Evolutionary conservation across 2,888 invertebrate genomes (phyloP), one percentile per base, ranked within the genome.

Genomic region (Ischnus inquisitorius): DNA sequence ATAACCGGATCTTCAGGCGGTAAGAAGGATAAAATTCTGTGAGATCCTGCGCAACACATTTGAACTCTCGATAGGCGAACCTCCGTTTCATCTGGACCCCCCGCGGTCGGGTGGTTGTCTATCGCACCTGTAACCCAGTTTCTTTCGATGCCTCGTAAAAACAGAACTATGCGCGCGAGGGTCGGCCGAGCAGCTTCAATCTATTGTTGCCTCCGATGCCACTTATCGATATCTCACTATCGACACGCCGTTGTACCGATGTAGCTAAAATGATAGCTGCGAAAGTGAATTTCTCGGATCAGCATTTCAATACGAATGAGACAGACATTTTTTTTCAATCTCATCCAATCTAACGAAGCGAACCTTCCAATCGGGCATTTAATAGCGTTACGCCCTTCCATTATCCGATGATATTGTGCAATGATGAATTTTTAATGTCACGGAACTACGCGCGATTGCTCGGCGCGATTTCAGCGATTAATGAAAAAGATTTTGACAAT

Each of bases 71-170:
- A 19, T 25, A 43, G 14, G 22, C 51, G n/a, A 54, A 62, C 39
- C 19, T 22, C n/a, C 54, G 48, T 46, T 62, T 48, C 51, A 28
- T 12, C 34, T 64, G 12, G 64, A 41, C 39, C 62, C 28, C 22
- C 25, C 34, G 5, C 77, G 0, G 34, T 62, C 14, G n/a, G 39
- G 14, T n/a, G 41, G 46, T 10, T 79, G 28, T 65, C 79, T 74
- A 83, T 87, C 87, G 86, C 89, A 90, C 89, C 89, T 89, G 88
- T 90, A 89, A 89, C 88, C 90, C 83, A 89, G 87, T 90, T 88
- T 86, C 86, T 87, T 90, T 88, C 86, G 89, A 87, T 87, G 81
- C 87, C 88, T 84, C 85, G 86, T 86, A 87, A 87, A 87, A 82
- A 34, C 74, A 57, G 41, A 77, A 10, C 69, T 65, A 46, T 71